These are phyloP conservation scores for Carollia perspicillata DNA, from an alignment of 2,113 vertebrate genomes.

Conservation along the genomic window DNA sequence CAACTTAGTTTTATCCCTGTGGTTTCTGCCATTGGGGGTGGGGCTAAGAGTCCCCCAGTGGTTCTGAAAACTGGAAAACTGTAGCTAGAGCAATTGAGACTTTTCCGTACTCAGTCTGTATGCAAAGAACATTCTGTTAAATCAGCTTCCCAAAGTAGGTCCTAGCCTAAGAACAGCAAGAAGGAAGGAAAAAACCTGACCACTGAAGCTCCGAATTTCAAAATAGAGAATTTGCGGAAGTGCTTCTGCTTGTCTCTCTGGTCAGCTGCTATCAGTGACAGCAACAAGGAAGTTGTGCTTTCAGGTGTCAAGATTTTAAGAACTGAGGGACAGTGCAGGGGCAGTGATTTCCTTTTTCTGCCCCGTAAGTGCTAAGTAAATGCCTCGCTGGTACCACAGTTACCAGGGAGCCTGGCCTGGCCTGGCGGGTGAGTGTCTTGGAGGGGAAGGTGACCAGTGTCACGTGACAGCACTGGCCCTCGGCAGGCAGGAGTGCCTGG, in stretches of 20 bases:
- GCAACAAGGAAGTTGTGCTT: neutral
- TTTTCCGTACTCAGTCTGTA: neutral
- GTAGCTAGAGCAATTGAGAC: neutral
- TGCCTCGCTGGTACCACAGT: neutral
- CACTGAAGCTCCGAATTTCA: neutral
- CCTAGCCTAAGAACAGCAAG: neutral
- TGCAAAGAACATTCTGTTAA: neutral
- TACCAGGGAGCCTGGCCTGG: neutral
- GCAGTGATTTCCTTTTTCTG: neutral
- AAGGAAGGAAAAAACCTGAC: neutral
- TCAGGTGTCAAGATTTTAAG: neutral
- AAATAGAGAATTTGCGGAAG: neutral
- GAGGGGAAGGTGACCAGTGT: neutral
- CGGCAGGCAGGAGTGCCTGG: neutral
- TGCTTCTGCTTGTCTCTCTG: neutral
- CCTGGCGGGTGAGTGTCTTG: neutral
- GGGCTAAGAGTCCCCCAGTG: neutral
- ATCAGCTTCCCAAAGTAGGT: neutral
- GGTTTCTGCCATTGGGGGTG: neutral
- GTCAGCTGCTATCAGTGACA: neutral
- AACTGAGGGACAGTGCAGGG: constrained; percentile 17
- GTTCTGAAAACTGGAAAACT: neutral
- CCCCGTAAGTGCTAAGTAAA: neutral
- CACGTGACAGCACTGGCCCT: neutral
- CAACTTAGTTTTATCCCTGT: neutral